A percentile compares a stretch with the other conserved stretches of the same genome.
Evolutionary conservation across 2,113 vertebrate genomes (phyloP).

Genomic region (Amphiprion percula): DNA sequence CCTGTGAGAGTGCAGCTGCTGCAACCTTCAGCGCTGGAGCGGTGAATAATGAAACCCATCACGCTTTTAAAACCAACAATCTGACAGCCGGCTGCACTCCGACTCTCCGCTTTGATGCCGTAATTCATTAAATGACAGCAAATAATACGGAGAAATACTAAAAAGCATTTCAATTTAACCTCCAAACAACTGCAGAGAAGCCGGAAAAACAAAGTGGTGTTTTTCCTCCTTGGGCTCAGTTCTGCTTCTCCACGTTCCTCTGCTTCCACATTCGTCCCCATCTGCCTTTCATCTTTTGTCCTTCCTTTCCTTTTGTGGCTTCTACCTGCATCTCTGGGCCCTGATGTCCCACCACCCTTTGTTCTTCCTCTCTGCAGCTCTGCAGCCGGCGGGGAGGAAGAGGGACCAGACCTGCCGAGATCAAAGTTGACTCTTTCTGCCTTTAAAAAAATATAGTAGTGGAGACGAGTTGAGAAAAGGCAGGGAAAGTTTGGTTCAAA

Average conservation of each 20-base stretch:
- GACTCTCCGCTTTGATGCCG: slow-evolving; percentile 6
- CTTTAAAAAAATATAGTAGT: background rate
- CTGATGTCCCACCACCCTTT: slow-evolving; percentile 45
- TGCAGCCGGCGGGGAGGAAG: slow-evolving; percentile 48
- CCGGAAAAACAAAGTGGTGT: background rate
- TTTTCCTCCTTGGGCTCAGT: background rate
- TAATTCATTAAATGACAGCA: slow-evolving; percentile 27
- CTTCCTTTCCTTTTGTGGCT: background rate
- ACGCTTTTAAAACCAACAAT: slow-evolving; percentile 4
- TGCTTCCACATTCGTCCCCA: background rate
- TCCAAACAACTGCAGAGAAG: background rate
- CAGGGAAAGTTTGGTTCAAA: too few relatives aligned
- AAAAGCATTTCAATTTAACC: slow-evolving; percentile 30
- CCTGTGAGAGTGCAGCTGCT: background rate
- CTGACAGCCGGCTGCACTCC: slow-evolving; percentile 10
- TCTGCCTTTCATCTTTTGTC: background rate
- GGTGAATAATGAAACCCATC: slow-evolving; percentile 10
- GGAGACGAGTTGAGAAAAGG: background rate
- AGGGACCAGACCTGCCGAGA: slow-evolving; percentile 50
- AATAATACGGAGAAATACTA: slow-evolving; percentile 4
- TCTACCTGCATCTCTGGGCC: slow-evolving; percentile 10
- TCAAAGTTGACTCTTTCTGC: slow-evolving; percentile 45
- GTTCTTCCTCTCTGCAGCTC: slow-evolving; percentile 54
- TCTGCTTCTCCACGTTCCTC: background rate
- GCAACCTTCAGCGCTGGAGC: slow-evolving; percentile 2